phyloP scores from a whole-genome alignment of 2,113 vertebrate genomes.

The Nyctereutes procyonoides region DNA sequence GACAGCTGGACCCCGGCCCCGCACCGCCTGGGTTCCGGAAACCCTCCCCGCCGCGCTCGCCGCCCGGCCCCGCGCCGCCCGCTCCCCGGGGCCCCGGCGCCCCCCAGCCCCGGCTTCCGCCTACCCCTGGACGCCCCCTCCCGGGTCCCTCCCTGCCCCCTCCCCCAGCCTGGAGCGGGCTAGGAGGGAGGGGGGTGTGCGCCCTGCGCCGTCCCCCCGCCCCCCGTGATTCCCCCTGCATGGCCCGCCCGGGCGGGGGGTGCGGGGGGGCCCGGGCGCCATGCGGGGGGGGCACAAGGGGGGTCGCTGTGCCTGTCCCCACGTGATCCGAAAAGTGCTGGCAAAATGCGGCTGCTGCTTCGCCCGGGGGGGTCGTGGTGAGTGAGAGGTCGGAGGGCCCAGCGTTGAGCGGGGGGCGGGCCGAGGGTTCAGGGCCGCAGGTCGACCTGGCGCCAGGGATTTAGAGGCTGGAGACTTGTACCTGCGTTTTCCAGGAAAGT shows the following conservation, averaged over 20 bases:
- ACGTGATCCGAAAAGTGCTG: constrained; percentile 96
- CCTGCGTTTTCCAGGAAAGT: constrained; percentile 66
- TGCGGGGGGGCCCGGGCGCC: constrained; percentile 83
- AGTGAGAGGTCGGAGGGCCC: constrained; percentile 84
- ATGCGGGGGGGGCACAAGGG: constrained; percentile 94
- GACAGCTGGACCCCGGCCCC: constrained; percentile 77
- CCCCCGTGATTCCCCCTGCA: constrained; percentile 80
- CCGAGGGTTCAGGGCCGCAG: background rate
- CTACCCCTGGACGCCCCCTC: constrained; percentile 70
- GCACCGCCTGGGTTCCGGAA: constrained; percentile 77
- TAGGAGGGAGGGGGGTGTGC: constrained; percentile 84
- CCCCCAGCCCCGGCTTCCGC: constrained; percentile 65
- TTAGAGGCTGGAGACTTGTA: constrained; percentile 15
- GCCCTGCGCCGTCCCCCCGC: constrained; percentile 80
- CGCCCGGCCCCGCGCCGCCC: constrained; percentile 37
- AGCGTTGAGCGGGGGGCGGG: constrained; percentile 10
- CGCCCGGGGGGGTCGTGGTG: constrained; percentile 93
- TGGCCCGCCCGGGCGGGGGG: constrained; percentile 87
- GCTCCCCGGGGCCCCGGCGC: constrained; percentile 53
- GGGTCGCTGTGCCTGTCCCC: constrained; percentile 95
- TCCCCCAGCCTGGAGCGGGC: constrained; percentile 69
- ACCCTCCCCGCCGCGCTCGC: constrained; percentile 70
- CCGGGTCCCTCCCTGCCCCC: background rate
- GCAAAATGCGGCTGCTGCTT: constrained; percentile 96
- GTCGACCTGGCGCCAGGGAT: background rate